Evolutionary conservation across 2,888 invertebrate genomes (phyloP).

Genomic region (Camptogramma bilineatum): DNA sequence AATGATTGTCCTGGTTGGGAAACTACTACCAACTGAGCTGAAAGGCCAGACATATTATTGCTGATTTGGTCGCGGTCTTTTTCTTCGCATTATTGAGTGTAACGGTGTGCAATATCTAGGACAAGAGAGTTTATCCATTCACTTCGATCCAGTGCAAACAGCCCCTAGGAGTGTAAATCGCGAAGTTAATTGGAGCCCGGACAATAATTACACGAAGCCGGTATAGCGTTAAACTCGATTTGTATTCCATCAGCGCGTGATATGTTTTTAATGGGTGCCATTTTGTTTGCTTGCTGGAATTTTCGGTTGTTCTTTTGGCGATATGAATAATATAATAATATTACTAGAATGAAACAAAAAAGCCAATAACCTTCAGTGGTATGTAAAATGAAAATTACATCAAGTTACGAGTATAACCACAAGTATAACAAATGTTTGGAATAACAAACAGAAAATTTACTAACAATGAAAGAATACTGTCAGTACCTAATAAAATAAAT

Average conservation of each 20-base stretch:
- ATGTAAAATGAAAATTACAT: no score
- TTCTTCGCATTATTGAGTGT: not conserved
- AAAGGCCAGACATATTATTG: not conserved
- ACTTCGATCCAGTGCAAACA: constrained; percentile 8
- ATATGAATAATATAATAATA: no score
- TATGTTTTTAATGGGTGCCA: constrained; percentile 34
- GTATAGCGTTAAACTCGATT: constrained; percentile 40
- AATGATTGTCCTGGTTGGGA: no score
- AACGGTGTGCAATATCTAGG: not conserved
- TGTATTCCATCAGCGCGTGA: constrained; percentile 38
- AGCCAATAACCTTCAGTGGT: no score
- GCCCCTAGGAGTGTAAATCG: constrained; percentile 24
- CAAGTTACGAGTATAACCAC: no score
- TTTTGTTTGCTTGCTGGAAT: constrained; percentile 13
- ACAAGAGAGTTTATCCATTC: not conserved
- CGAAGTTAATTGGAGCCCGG: constrained; percentile 36
- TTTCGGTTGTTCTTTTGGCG: not conserved
- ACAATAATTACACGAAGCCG: constrained; percentile 36
- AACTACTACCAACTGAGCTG: no score
- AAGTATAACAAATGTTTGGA: no score
- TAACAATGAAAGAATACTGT: no score
- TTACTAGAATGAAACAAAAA: no score
- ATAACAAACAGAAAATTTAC: no score
- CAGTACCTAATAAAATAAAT: no score
- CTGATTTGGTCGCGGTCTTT: not conserved